Conservation (phyloP, 2,797 vertebrate species). For the Poecile montanus region DNA sequence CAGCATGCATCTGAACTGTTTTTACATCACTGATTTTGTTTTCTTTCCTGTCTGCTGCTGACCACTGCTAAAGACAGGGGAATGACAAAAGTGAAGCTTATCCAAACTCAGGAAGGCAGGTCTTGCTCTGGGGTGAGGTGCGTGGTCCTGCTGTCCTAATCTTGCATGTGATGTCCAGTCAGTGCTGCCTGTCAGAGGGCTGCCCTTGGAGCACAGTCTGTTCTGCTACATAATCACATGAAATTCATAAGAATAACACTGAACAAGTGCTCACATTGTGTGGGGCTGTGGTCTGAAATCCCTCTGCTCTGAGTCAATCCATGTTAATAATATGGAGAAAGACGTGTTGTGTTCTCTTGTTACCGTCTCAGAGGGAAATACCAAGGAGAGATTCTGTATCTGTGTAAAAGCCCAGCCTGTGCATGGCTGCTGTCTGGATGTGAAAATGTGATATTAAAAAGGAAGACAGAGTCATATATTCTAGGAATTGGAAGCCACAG, state of each 20-base stretch:
- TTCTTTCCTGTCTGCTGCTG: background rate
- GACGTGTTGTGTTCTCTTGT: background rate
- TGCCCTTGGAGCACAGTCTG: background rate
- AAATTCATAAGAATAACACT: fast-evolving
- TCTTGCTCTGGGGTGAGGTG: background rate
- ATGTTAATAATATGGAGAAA: background rate
- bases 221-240: fast-evolving
- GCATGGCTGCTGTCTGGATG: background rate
- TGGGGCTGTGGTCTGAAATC: background rate
- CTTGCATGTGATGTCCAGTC: fast-evolving
- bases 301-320: background rate
- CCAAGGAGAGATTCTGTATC: background rate
- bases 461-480: background rate
- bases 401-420: background rate
- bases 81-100: background rate
- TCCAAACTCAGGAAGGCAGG: background rate
- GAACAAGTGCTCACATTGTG: background rate
- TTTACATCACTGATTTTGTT: background rate
- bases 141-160: background rate
- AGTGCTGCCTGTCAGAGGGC: background rate
- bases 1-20: background rate
- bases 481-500: background rate
- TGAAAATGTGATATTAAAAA: background rate
- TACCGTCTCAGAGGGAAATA: fast-evolving
- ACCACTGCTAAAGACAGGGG: background rate